phyloP scores from a whole-genome alignment of 2,888 invertebrate species.

The Priocnemis perturbator region DNA sequence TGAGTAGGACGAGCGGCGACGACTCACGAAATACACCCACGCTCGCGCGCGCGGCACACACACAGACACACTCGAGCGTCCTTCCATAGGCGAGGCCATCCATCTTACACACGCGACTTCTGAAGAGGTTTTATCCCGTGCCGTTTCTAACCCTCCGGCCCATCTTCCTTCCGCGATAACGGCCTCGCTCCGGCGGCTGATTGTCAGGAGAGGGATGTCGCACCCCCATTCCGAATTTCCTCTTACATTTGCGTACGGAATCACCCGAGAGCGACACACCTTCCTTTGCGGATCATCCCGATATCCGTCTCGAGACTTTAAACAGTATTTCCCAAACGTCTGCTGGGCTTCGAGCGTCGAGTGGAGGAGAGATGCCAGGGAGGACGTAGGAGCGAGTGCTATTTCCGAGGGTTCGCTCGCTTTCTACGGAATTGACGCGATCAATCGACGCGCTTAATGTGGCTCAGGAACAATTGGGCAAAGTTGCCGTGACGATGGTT shows the following conservation, averaged over 20 bases:
- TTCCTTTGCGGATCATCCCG: conserved; percentile 37
- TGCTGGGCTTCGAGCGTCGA: no score
- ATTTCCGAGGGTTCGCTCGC: no score
- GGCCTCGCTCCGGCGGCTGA: conserved; percentile 48
- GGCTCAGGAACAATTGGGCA: no score
- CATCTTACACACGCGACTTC: conserved; percentile 59
- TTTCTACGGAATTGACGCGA: no score
- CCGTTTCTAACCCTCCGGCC: conserved; percentile 48
- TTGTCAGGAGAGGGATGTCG: conserved; percentile 43
- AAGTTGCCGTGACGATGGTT: no score
- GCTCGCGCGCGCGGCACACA: conserved; percentile 24
- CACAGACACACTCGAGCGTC: no score
- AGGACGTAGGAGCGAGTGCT: no score
- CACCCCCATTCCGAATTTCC: conserved; percentile 41
- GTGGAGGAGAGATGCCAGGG: no score
- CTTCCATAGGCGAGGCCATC: conserved; percentile 51
- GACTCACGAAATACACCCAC: conserved; percentile 26
- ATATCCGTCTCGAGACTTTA: conserved; percentile 12
- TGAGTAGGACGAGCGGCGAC: conserved; percentile 32
- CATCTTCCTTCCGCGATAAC: conserved; percentile 51
- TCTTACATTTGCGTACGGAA: conserved; percentile 42
- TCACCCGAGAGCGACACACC: conserved; percentile 49
- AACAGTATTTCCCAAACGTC: no score
- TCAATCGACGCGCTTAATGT: no score
- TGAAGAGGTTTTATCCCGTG: conserved; percentile 60